A percentile compares a stretch with the other conserved stretches of the same genome.
Conservation (phyloP, 1,140 invertebrate genomes). For the Teleogryllus occipitalis region DNA sequence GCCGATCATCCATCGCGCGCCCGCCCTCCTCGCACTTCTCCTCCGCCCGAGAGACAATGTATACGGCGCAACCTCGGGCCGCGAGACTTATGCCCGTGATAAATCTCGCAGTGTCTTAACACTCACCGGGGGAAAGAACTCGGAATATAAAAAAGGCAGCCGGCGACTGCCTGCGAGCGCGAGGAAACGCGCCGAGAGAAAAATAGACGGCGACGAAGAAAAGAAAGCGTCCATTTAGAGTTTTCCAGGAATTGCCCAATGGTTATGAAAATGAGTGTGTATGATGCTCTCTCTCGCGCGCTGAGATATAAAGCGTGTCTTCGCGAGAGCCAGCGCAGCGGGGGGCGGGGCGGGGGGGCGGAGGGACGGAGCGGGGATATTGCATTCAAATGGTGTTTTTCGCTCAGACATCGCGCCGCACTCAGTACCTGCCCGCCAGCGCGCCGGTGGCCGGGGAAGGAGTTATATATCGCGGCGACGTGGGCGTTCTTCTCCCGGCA, state of each 20-base stretch:
- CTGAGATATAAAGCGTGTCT: background rate
- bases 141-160: constrained; percentile 18
- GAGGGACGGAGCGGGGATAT: background rate
- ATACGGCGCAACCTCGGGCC: constrained; percentile 17
- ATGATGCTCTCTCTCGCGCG: constrained; percentile 12
- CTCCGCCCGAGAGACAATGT: constrained; percentile 21
- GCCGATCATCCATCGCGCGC: constrained; percentile 17
- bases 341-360: too few species aligned
- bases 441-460: background rate
- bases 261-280: constrained; percentile 23
- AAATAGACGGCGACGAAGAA: constrained; percentile 9
- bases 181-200: background rate
- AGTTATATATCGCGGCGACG: background rate
- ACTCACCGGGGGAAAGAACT: constrained; percentile 16
- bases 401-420: background rate
- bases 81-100: constrained; percentile 20
- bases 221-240: constrained; percentile 21
- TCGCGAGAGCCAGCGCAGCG: background rate
- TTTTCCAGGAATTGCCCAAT: constrained; percentile 22
- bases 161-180: too few species aligned
- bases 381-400: background rate
- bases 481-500: background rate
- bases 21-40: constrained; percentile 18
- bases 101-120: constrained; percentile 21
- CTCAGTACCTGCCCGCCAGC: background rate